Evolutionary conservation across 2,888 invertebrate species (phyloP), one percentile per base, ranked within the genome.

Genomic region (Eupithecia insigniata): DNA sequence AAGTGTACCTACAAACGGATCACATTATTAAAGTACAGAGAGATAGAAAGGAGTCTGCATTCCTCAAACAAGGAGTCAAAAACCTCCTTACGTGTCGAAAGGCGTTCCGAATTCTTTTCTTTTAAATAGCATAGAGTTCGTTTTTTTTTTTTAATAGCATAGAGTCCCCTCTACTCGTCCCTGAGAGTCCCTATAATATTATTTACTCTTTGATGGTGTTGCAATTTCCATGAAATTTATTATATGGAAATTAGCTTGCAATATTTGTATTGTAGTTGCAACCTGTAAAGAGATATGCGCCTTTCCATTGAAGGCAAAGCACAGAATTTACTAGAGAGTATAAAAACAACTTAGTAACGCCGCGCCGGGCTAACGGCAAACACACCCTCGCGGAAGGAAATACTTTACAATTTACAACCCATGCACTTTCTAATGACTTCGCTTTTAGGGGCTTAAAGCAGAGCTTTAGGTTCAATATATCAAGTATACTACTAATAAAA

Each of bases 401-500:
- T 58, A 16, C 34, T 73, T 73, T 71, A 73, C 68, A 51, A 66
- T 67, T 68, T 68, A 71, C 68, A 70, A 66, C n/a, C 65, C 39
- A 12, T 51, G 58, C 46, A 68, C 58, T 58, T 43, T 51, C 61
- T 61, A 69, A 32, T 61, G 61, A 32, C n/a, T 46, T 61, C 30
- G 61, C 61, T 8, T 61, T 34, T 61, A 32, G 30, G 16, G 60
- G 32, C 30, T 32, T 16, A 10, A n/a, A 10, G 12, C 51, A 12
- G 10, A 51, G 51, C 51, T 51, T 51, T 22, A 43, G 43, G 22
- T 51, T 22, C 51, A 51, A 51, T 22, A 22, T 22, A 51, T 8
- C 8, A 22, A 51, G 51, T 3, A 2, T 51, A 2, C 8, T 51
- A 22, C 51, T 51, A n/a, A 51, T 22, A 12, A 51, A 51, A 51